A percentile compares a stretch with the other conserved stretches of the same genome.
Conservation (phyloP, 2,113 vertebrate species). For the Illadopsis cleaveri region DNA sequence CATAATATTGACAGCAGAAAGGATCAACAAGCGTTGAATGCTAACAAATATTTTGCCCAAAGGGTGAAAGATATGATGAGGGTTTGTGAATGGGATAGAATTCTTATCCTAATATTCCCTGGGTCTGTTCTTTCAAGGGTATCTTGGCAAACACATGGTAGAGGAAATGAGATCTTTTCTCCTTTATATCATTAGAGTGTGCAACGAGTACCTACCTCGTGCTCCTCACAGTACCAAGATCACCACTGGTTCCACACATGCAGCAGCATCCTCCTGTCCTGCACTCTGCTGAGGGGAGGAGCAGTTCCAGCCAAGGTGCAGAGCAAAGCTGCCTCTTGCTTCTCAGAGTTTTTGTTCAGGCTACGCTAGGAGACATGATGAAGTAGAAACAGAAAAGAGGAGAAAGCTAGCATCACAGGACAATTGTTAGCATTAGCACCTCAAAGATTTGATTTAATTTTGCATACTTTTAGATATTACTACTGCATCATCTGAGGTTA, state of each 20-base stretch:
- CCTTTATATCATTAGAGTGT: background rate
- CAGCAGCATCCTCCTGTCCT: background rate
- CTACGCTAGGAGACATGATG: background rate
- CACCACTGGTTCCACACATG: background rate
- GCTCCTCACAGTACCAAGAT: background rate
- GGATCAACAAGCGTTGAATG: background rate
- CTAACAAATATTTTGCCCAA: background rate
- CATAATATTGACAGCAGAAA: background rate
- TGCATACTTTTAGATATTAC: background rate
- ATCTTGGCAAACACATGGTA: background rate
- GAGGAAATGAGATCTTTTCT: background rate
- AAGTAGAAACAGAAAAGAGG: background rate
- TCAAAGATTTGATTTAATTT: background rate
- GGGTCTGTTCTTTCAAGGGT: background rate
- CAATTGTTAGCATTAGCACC: background rate
- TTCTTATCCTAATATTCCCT: background rate
- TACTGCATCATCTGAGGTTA: background rate
- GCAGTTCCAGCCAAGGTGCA: background rate
- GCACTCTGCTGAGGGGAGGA: background rate
- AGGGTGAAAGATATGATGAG: background rate
- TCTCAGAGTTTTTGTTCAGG: background rate
- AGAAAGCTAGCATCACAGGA: background rate
- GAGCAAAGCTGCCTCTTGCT: background rate
- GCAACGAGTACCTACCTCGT: fast-evolving
- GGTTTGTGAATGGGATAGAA: background rate